phyloP scores from a whole-genome alignment of 2,113 vertebrate genomes.

The Toxotes chatareus region DNA sequence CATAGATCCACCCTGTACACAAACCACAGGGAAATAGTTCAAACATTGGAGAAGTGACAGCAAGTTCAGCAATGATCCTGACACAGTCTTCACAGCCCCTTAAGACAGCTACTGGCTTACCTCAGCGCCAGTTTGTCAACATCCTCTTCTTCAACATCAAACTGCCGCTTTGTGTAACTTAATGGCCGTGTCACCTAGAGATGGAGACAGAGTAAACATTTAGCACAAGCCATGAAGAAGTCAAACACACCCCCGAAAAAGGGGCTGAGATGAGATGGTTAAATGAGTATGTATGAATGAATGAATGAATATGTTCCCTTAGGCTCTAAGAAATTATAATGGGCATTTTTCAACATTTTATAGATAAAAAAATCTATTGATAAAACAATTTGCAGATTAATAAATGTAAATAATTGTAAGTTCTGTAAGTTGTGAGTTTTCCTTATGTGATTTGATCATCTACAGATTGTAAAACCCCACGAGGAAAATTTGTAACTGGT shows the following conservation, averaged over 20 bases:
- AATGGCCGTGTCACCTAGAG: constrained; percentile 92
- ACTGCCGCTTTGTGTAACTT: constrained; percentile 96
- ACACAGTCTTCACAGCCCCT: neutral
- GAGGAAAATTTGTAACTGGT: no score
- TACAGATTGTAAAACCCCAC: no score
- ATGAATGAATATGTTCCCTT: no score
- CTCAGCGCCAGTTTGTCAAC: constrained; percentile 97
- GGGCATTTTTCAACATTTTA: no score
- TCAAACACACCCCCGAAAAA: neutral
- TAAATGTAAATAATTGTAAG: no score
- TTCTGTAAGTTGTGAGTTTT: no score
- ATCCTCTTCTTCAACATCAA: constrained; percentile 98
- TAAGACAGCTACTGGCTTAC: constrained; percentile 74
- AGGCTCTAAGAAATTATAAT: no score
- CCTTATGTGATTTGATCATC: no score
- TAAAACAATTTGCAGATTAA: no score
- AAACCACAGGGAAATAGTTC: neutral
- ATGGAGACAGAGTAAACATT: neutral
- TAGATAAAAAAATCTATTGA: no score
- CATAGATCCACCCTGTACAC: constrained; percentile 93
- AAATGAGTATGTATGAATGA: no score
- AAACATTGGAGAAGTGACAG: neutral
- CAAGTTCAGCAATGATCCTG: neutral
- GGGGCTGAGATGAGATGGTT: no score
- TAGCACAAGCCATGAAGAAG: neutral